phyloP scores from a whole-genome alignment of 2,888 invertebrate genomes.

The Eupithecia inturbata region DNA sequence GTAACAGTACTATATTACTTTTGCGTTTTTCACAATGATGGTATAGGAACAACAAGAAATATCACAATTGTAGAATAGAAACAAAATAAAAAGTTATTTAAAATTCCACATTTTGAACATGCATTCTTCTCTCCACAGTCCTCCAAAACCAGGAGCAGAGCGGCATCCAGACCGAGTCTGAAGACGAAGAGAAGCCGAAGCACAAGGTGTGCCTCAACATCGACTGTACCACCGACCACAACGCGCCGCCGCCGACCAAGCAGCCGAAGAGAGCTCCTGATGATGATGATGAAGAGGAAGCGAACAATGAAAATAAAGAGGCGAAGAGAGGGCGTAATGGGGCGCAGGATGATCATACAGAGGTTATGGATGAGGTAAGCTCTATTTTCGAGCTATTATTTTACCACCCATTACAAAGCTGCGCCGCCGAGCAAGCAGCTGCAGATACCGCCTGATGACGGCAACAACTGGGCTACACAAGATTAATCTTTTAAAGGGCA shows the following conservation, averaged over 20 bases:
- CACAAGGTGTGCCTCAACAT: slow-evolving; percentile 72
- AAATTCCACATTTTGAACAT: background rate
- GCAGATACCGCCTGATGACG: too few relatives aligned
- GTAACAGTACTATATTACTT: too few relatives aligned
- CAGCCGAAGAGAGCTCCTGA: background rate
- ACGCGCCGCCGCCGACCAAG: slow-evolving; percentile 2
- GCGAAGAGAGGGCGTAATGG: background rate
- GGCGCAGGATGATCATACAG: background rate
- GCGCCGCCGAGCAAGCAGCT: too few relatives aligned
- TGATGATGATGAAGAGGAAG: background rate
- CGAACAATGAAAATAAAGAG: background rate
- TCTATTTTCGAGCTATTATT: background rate
- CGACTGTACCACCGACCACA: slow-evolving; percentile 49
- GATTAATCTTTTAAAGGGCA: too few relatives aligned
- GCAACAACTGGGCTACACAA: too few relatives aligned
- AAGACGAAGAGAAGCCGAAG: slow-evolving; percentile 57
- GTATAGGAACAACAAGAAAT: too few relatives aligned
- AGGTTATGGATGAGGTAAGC: background rate
- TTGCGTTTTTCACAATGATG: too few relatives aligned
- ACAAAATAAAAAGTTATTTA: background rate
- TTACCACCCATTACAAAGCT: background rate
- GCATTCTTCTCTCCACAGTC: slow-evolving; percentile 50
- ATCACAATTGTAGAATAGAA: too few relatives aligned
- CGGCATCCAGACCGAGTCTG: slow-evolving; percentile 56
- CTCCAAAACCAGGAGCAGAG: slow-evolving; percentile 61